These are phyloP conservation scores for Zenarchopterus dispar DNA, from an alignment of 2,797 vertebrate genomes.

Conservation along the genomic window DNA sequence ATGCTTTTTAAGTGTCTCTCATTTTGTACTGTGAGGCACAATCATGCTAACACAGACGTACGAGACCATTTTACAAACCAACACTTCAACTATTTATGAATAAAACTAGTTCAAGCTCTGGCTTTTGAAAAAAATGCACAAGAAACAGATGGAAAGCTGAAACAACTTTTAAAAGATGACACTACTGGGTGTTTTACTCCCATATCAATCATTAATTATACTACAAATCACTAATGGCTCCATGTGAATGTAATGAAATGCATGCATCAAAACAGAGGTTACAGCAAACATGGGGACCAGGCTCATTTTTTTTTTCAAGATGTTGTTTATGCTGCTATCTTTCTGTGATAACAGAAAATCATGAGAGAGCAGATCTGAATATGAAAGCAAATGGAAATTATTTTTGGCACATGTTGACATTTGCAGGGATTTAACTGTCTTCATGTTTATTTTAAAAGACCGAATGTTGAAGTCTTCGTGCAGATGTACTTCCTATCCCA, in stretches of 20 bases:
- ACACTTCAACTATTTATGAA: constrained; percentile 22
- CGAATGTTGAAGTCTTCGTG: not conserved
- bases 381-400: constrained; percentile 63
- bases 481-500: not conserved
- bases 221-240: constrained; percentile 36
- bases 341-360: constrained; percentile 38
- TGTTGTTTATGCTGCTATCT: constrained; percentile 34
- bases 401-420: constrained; percentile 51
- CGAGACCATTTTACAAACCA: constrained; percentile 23
- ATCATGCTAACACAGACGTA: constrained; percentile 11
- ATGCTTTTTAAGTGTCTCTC: constrained; percentile 53
- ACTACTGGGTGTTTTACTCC: constrained; percentile 21
- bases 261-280: constrained; percentile 46
- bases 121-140: constrained; percentile 15
- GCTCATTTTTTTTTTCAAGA: constrained; percentile 36
- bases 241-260: constrained; percentile 45
- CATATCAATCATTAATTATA: constrained; percentile 38
- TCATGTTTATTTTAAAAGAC: constrained; percentile 53
- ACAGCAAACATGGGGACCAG: constrained; percentile 16
- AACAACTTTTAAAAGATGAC: constrained; percentile 28
- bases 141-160: constrained; percentile 15
- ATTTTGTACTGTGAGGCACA: constrained; percentile 34
- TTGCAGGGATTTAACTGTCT: constrained; percentile 34
- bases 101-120: constrained; percentile 26
- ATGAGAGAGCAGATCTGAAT: constrained; percentile 50